A percentile compares a stretch with the other conserved stretches of the same genome.
Conservation (phyloP, 2,113 vertebrate species). For the Ginglymostoma cirratum region DNA sequence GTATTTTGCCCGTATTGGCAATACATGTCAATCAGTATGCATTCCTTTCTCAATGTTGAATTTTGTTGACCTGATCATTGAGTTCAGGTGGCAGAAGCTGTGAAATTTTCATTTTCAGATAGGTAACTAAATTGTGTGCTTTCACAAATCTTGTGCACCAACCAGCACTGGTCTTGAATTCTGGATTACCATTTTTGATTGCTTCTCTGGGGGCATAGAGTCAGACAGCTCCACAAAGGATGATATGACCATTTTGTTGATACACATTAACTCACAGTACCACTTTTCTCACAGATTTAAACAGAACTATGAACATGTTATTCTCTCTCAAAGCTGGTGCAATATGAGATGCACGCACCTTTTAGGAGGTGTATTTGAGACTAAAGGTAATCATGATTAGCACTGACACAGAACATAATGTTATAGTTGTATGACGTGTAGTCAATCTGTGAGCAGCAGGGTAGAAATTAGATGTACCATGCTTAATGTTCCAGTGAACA, state of each 20-base stretch:
- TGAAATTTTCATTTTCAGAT: background rate
- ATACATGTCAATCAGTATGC: background rate
- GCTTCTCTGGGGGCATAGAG: background rate
- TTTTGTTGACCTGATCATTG: background rate
- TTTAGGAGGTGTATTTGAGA: too few relatives aligned
- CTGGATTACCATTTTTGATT: background rate
- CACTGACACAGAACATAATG: too few relatives aligned
- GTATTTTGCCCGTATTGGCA: background rate
- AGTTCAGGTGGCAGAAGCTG: background rate
- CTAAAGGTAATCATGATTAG: too few relatives aligned
- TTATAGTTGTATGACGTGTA: too few relatives aligned
- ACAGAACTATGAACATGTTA: background rate
- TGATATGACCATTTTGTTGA: background rate
- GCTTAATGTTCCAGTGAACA: too few relatives aligned
- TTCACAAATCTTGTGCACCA: background rate
- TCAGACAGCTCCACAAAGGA: background rate
- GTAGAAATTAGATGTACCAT: too few relatives aligned
- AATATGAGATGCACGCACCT: too few relatives aligned
- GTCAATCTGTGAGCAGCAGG: too few relatives aligned
- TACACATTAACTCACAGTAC: background rate
- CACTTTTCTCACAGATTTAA: background rate
- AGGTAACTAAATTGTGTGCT: background rate
- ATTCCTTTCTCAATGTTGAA: background rate
- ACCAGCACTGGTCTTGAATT: background rate
- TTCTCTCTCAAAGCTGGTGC: background rate